phyloP scores from a whole-genome alignment of 2,113 vertebrate species.

The Petrocephalus microphthalmus region DNA sequence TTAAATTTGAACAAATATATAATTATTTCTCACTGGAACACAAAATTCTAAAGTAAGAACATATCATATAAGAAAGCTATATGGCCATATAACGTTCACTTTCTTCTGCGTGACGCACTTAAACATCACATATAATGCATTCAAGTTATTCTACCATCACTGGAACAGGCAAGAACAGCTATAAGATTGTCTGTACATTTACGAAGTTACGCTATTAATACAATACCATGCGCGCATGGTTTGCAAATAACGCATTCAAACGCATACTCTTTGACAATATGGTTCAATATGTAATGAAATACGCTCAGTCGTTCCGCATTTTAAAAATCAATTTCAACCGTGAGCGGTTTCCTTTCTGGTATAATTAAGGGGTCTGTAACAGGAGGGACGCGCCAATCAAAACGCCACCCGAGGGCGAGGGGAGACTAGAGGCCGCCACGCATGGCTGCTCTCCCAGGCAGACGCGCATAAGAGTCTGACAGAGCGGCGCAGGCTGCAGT shows the following conservation, averaged over 20 bases:
- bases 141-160: not conserved
- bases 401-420: slow-evolving; percentile 25
- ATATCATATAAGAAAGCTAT: not conserved
- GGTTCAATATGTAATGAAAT: not conserved
- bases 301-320: not conserved
- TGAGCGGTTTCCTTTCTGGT: slow-evolving; percentile 9
- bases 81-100: not conserved
- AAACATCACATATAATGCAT: not conserved
- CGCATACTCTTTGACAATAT: not conserved
- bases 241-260: not conserved
- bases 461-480: slow-evolving; percentile 26
- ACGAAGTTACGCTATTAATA: not conserved
- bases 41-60: not conserved
- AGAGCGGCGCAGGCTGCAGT: slow-evolving; percentile 18
- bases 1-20: not conserved
- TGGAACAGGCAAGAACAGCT: not conserved
- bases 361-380: slow-evolving; percentile 31
- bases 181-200: not conserved
- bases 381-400: slow-evolving; percentile 33
- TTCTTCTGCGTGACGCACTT: not conserved
- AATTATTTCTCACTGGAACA: not conserved
- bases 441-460: slow-evolving; percentile 8
- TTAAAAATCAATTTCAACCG: slow-evolving; percentile 1
- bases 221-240: not conserved
- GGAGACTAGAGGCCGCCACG: slow-evolving; percentile 10